Conservation (phyloP, 2,113 vertebrate species). For the Cololabis saira region DNA sequence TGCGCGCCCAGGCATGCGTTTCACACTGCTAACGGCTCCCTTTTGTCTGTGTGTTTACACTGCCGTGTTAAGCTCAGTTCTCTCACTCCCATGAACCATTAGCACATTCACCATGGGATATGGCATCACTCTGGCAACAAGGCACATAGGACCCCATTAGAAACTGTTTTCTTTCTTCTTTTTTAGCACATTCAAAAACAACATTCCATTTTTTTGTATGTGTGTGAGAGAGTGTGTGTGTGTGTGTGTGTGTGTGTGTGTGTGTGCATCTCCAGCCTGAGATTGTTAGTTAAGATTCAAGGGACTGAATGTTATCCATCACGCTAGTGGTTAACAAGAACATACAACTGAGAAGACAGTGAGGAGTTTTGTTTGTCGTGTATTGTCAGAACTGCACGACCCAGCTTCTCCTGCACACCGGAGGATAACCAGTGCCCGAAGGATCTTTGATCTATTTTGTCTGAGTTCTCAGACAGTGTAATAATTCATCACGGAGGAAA, state of each 20-base stretch:
- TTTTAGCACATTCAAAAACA: conserved; percentile 68
- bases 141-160: conserved; percentile 82
- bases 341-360: conserved; percentile 29
- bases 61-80: conserved; percentile 61
- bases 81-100: conserved; percentile 76
- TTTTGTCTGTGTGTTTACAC: conserved; percentile 81
- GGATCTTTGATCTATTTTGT: conserved; percentile 64
- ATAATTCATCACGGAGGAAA: conserved; percentile 61
- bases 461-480: conserved; percentile 53
- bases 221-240: too few species aligned
- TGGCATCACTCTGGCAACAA: conserved; percentile 78
- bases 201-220: conserved; percentile 48
- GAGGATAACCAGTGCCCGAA: conserved; percentile 35
- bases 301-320: conserved; percentile 38
- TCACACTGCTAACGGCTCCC: conserved; percentile 73
- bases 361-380: conserved; percentile 49
- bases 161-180: conserved; percentile 62
- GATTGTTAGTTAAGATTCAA: conserved; percentile 50
- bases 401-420: conserved; percentile 31
- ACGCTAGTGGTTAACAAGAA: conserved; percentile 30
- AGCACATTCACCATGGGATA: conserved; percentile 77
- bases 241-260: conserved; percentile 4
- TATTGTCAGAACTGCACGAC: conserved; percentile 31
- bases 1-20: conserved; percentile 75
- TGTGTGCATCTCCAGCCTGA: conserved; percentile 21